Evolutionary conservation across 2,113 vertebrate species (phyloP), one percentile per base, ranked within the genome.

Genomic region (Haplochromis burtoni): DNA sequence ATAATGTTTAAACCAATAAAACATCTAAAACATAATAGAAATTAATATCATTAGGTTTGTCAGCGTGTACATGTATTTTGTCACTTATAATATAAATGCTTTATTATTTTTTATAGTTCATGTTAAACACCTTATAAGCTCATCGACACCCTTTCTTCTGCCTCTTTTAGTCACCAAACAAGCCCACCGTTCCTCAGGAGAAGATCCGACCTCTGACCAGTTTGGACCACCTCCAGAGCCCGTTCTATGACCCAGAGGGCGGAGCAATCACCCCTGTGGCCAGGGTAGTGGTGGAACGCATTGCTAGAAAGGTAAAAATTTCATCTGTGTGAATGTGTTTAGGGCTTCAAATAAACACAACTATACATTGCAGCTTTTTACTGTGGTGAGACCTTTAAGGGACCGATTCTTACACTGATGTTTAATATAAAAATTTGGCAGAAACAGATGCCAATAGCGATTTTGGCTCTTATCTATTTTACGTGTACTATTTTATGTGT

Each of bases 181-280:
- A 98, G 88, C 98, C 98, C 82, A 97, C 97, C 19, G 90, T 97
- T 79, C 98, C 98, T 87, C 98, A 98, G 92, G 98, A 98, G 94
- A 98, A 98, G 96, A 99, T 99, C 86, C 97, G 97, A 61, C 97
- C 98, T 4, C 93, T 99, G 86, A 99, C 98, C 90, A 99, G 98
- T 84, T 92, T 98, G 90, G 98, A 99, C 93, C 98, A 99, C 51
- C 98, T 97, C 19, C 98, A 98, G 87, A 99, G 98, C 94, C 98
- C 98, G 2, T 99, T 99, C 93, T 99, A 99, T 2, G 97, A 99
- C 79, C 97, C 97, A 2, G 97, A 98, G 88, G 98, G 98, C 13
- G 98, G 98, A 1, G 97, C 98, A 4, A 97, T 99, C 83, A 96
- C 94, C 33, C 96, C 98, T 29, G 95, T 99, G 57, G 98, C 98